Evolutionary conservation across 1,140 invertebrate species (phyloP), one percentile per base, ranked within the genome.

Genomic region (Meteorus sp.): DNA sequence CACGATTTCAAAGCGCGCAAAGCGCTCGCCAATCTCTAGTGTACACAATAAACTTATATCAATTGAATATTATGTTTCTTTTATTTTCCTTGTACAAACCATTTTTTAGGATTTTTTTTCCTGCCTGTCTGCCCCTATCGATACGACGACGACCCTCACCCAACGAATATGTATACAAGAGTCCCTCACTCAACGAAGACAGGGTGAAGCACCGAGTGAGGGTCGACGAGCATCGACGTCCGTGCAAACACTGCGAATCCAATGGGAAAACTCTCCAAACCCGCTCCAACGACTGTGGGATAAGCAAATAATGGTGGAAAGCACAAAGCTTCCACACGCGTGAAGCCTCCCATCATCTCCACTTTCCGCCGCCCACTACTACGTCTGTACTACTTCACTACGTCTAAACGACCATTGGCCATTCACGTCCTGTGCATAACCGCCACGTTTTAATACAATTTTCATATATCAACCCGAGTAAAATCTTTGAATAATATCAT

Each of bases 271-370:
- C 65, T 68, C 63, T 39, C 20, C 62, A 63, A 33, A 39, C 43
- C 45, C 56, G 15, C 29, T 51, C 44, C 51, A 51, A 52, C 64
- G 60, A 65, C 60, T 53, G 29, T 11, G 57, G 56, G 59, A 67
- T 67, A 70, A 70, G 64, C 59, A 70, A 70, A 68, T 67, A 66
- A 43, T 47, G 41, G 23, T 43, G 37, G 56, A 55, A 57, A 61
- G 48, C 56, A 63, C 55, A 63, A 61, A 63, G 44, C 50, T 25
- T 35, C 37, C 23, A 56, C 48, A 53, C 25, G 27, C 15, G 25
- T 29, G 39, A 44, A 45, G 19, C n/a, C 33, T 19, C 39, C 8
- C 50, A n/a, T 20, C 20, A 11, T 44, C 5, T 41, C 35, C 25
- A 19, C 41, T 22, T 17, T 55, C 23, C 29, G 3, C 37, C 17